phyloP scores from a whole-genome alignment of 2,113 vertebrate genomes.

The Peromyscus maniculatus region DNA sequence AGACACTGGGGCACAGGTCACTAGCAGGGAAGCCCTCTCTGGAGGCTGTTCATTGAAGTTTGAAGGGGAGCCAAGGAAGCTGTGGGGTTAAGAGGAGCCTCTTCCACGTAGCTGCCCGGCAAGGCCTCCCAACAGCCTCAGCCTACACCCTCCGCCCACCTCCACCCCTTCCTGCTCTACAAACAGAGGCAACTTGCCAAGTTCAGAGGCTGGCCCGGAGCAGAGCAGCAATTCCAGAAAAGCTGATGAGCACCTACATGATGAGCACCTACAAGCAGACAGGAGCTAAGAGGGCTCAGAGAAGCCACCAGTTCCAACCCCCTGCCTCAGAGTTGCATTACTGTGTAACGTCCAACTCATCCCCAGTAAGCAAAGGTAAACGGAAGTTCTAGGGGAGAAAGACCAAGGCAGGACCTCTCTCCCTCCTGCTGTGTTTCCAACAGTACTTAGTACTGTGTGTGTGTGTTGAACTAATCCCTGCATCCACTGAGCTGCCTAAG shows the following conservation, averaged over 20 bases:
- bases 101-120: background rate
- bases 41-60: background rate
- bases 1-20: background rate
- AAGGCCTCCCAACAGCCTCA: background rate
- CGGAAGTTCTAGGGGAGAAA: too few relatives aligned
- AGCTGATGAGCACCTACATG: background rate
- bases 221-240: background rate
- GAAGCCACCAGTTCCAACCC: background rate
- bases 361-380: background rate
- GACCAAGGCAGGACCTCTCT: too few relatives aligned
- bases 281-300: background rate
- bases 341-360: background rate
- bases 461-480: too few relatives aligned
- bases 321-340: background rate
- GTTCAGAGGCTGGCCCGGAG: background rate
- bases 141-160: background rate
- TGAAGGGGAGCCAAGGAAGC: background rate
- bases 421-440: background rate
- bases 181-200: background rate
- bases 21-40: background rate
- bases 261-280: background rate
- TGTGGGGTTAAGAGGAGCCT: background rate
- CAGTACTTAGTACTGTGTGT: too few relatives aligned
- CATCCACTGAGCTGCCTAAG: too few relatives aligned
- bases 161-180: background rate